Percentiles rank a stretch among this genome's conserved stretches.
Evolutionary conservation across 1,140 invertebrate species (phyloP).

Genomic region (Danaus melanippus): DNA sequence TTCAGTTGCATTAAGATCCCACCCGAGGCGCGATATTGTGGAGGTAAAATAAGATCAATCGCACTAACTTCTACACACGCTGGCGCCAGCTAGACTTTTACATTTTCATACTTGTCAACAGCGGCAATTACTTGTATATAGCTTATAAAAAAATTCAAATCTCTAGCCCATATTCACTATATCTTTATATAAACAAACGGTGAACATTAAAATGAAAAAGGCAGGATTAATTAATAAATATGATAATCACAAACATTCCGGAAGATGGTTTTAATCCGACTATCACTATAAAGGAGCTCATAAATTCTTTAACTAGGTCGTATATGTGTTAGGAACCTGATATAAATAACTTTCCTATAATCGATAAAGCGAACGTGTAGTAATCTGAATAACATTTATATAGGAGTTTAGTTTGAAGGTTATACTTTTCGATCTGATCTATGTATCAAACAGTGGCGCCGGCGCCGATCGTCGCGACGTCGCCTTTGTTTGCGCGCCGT

Average conservation of each 20-base stretch:
- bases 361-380: slow-evolving; percentile 7
- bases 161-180: too few relatives aligned
- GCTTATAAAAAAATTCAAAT: too few relatives aligned
- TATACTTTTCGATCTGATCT: slow-evolving; percentile 11
- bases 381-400: too few relatives aligned
- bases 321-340: too few relatives aligned
- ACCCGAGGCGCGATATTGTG: slow-evolving; percentile 21
- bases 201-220: too few relatives aligned
- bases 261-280: too few relatives aligned
- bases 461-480: slow-evolving; percentile 45
- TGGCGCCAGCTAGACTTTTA: slow-evolving; percentile 34
- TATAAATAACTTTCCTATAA: too few relatives aligned
- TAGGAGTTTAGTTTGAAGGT: slow-evolving; percentile 8
- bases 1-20: slow-evolving; percentile 28
- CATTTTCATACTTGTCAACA: slow-evolving; percentile 10
- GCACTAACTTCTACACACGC: slow-evolving; percentile 34
- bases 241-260: too few relatives aligned
- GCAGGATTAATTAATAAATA: too few relatives aligned
- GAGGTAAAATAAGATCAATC: slow-evolving; percentile 29
- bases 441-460: slow-evolving; percentile 23
- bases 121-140: neutral
- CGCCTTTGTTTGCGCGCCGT: slow-evolving; percentile 52
- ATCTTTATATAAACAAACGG: too few relatives aligned
- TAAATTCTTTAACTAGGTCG: too few relatives aligned
- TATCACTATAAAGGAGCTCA: too few relatives aligned